Evolutionary conservation across 1,140 invertebrate species (phyloP).

Genomic region (Drosophila erecta): DNA sequence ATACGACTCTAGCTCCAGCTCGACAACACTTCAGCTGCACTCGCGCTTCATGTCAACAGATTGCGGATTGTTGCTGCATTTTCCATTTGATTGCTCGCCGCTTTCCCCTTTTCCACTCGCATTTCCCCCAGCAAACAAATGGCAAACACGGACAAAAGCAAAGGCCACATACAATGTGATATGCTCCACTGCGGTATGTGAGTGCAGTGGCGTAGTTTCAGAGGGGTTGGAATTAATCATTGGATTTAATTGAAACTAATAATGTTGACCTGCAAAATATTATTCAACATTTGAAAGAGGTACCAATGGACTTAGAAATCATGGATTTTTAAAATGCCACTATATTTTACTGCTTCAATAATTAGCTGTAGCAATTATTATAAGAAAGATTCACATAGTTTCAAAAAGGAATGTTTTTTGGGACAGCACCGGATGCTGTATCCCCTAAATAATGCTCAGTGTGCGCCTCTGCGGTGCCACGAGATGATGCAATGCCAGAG

Average conservation of each 20-base stretch:
- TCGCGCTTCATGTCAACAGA: constrained; percentile 46
- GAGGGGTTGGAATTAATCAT: not conserved
- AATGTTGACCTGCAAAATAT: too few relatives aligned
- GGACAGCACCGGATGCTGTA: not conserved
- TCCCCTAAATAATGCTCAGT: not conserved
- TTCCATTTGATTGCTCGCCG: constrained; percentile 74
- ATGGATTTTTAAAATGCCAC: not conserved
- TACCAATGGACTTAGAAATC: too few relatives aligned
- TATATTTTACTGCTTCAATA: not conserved
- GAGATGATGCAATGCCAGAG: constrained; percentile 32
- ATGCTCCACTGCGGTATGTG: constrained; percentile 34
- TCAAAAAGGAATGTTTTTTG: not conserved
- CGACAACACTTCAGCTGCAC: constrained; percentile 68
- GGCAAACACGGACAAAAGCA: constrained; percentile 16
- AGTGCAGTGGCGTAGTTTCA: not conserved
- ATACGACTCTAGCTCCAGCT: constrained; percentile 9
- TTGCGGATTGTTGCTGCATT: constrained; percentile 66
- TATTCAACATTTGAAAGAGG: too few relatives aligned
- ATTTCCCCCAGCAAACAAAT: constrained; percentile 16
- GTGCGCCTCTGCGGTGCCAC: not conserved
- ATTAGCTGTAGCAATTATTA: too few relatives aligned
- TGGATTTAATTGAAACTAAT: too few relatives aligned
- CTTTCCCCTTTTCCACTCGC: constrained; percentile 18
- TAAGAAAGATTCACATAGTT: too few relatives aligned
- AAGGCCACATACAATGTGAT: constrained; percentile 37